Evolutionary conservation across 2,797 vertebrate species (phyloP), one percentile per base, ranked within the genome.

Genomic region (Ceryle rudis): DNA sequence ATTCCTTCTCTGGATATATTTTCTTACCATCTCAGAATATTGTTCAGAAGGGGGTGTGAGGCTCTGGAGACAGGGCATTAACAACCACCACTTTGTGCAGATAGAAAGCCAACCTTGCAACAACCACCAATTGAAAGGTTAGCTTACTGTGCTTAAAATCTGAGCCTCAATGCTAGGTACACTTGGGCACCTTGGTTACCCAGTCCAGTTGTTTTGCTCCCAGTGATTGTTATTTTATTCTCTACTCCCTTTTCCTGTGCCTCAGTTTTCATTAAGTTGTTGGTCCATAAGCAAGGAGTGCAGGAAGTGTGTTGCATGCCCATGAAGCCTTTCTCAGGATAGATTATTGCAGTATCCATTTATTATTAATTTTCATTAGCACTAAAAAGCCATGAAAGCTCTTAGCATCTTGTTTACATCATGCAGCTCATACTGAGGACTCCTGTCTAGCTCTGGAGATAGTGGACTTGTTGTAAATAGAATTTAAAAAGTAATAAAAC

Each of bases 341-440:
- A 54, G 47, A 41, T 81, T 47, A 82, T 82, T 93, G 83, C 64
- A 60, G 37, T 55, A 81, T 75, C 79, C 91, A 96, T 96, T 90
- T 92, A 95, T 96, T 97, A 95, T 96, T 96, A 95, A 96, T 95
- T 93, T 74, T 95, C 83, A 95, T 95, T 95, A 92, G 90, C 83
- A 82, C 86, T 97, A 94, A 96, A 92, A 94, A 90, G 90, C 81
- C 78, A 75, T 60, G 93, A 90, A 96, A 93, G 90, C 95, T 95
- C 91, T 95, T 94, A 95, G 88, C 78, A 65, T 94, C 93, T 96
- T 95, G 91, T 92, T 97, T 96, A 92, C 92, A 94, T 80, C 81
- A 33, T 77, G 88, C 90, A 82, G 60, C 61, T 95, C 64, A 17
- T 90, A 65, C 57, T 57, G 88, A 95, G 86, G 93, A 51, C 73